Evolutionary conservation across 2,113 vertebrate species (phyloP), one percentile per base, ranked within the genome.

Genomic region (Meleagris gallopavo): DNA sequence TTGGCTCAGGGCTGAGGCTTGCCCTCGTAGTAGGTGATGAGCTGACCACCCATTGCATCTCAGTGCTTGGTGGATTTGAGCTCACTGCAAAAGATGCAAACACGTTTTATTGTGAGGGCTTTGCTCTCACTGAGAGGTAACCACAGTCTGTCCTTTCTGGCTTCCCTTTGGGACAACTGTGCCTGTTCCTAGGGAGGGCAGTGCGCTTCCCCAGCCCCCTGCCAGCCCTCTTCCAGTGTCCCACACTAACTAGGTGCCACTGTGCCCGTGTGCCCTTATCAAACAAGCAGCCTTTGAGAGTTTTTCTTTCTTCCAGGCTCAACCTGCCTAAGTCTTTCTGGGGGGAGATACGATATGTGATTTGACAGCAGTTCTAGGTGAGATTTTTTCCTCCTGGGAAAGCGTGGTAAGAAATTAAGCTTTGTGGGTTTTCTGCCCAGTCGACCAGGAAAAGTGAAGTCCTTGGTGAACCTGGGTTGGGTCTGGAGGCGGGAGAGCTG

Each of bases 381-480:
- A 93, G 94, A 96, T 85, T 94, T 95, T 90, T 94, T 94, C 91
- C 94, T 92, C 86, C 81, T 89, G 88, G 96, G 90, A 90, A 90
- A 95, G 83, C 5, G 2, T 75, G 77, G 88, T 80, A 86, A 88
- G 86, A 83, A 93, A 96, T 88, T 86, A 93, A 78, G 88, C 90
- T 94, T 89, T 92, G 89, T 25, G 27, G 62, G 83, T 92, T 94
- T 95, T 76, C 88, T 90, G 88, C 69, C 86, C 83, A 90, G 88
- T 94, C 25, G 1, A 92, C 61, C 86, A 92, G 70, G 52, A 57
- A 90, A 93, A 93, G 75, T 70, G 54, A 79, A 88, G 90, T 89
- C 86, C 86, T 96, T 78, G 86, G 70, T 75, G 80, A 92, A 88
- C 90, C 40, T 84, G 70, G 38, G 30, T 21, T 82, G 70, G 88